Evolutionary conservation across 2,797 vertebrate genomes (phyloP), one percentile per base, ranked within the genome.

Genomic region (Orestias chungarensis): DNA sequence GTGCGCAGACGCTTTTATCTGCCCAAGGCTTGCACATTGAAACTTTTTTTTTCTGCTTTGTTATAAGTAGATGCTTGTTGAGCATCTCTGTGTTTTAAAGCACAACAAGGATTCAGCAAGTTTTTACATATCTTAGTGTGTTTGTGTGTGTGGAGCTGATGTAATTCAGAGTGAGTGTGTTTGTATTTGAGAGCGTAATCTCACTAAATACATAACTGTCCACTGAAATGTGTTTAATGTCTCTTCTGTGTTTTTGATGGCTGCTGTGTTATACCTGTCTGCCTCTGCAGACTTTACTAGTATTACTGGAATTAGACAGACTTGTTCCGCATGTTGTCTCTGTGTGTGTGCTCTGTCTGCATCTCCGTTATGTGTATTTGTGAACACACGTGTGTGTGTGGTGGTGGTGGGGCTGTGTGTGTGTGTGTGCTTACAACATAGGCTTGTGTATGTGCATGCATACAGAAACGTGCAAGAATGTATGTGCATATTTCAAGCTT

Each of bases 321-420:
- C 87, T 83, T 87, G 88, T 90, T 89, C 86, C 75, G 72, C 86
- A 86, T 88, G 83, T 85, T 90, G 84, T 89, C 83, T 90, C 81
- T 4, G 25, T 87, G 88, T 86, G 89, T 89, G 86, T 90, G 89
- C 91, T 84, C 87, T 84, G 87, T 91, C 86, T 88, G 85, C 84
- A 75, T 88, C 86, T 89, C 83, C 83, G 64, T 65, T 33, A 18
- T 89, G 73, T 82, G 76, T 86, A 73, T 83, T 66, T 73, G 75
- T 73, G 82, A 82, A 80, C 79, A 54, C 31, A 44, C 0, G 81
- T 89, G 86, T 88, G 79, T 68, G 65, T n/a, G n/a, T n/a, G n/a
- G n/a, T n/a, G n/a, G n/a, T n/a, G n/a, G n/a, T n/a, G n/a, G n/a
- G n/a, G n/a, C n/a, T n/a, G n/a, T n/a, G n/a, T n/a, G n/a, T n/a